phyloP scores from a whole-genome alignment of 1,140 invertebrate genomes.

The Leptonema lineaticorne region DNA sequence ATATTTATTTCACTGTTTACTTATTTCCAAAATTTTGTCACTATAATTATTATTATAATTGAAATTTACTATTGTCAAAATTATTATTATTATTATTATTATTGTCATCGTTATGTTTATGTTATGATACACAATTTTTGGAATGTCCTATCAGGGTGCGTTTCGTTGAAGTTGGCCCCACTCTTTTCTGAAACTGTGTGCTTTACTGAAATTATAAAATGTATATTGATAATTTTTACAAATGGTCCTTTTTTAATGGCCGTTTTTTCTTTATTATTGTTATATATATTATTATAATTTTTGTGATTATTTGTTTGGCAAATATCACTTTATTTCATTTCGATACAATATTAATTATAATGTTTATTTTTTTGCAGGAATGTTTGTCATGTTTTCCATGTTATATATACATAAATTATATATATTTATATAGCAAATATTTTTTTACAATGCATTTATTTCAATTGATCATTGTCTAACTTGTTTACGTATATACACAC shows the following conservation, averaged over 20 bases:
- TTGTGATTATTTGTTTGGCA: constrained; percentile 6
- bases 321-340: constrained; percentile 19
- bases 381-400: constrained; percentile 40
- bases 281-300: constrained; percentile 7
- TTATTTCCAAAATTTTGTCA: neutral
- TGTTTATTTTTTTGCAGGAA: constrained; percentile 41
- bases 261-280: constrained; percentile 15
- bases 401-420: constrained; percentile 22
- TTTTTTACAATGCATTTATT: constrained; percentile 23
- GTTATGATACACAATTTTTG: constrained; percentile 8
- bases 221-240: constrained; percentile 11
- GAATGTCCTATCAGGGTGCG: constrained; percentile 36
- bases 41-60: neutral
- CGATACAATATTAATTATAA: constrained; percentile 21
- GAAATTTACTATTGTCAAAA: too few species aligned
- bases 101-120: constrained; percentile 20
- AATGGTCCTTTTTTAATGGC: too few species aligned
- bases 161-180: constrained; percentile 42
- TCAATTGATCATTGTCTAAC: constrained; percentile 19
- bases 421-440: constrained; percentile 7
- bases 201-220: constrained; percentile 18
- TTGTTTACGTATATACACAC: constrained; percentile 21
- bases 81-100: too few species aligned
- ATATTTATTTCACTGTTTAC: neutral
- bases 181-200: constrained; percentile 35